A percentile compares a stretch with the other conserved stretches of the same genome.
phyloP scores from a whole-genome alignment of 2,113 vertebrate species.

The Scolopax mira region DNA sequence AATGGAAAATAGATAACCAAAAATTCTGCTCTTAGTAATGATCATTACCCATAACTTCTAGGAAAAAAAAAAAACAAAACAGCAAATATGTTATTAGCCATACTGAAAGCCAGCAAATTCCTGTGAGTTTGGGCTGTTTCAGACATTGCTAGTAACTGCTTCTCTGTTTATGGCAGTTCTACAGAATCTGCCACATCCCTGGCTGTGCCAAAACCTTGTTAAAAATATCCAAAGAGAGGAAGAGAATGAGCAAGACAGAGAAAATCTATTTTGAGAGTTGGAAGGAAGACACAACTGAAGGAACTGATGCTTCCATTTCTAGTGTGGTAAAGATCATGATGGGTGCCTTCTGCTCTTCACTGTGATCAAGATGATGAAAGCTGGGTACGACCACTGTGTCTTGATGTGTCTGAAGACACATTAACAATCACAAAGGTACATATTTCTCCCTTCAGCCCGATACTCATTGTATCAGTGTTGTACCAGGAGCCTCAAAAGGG shows the following conservation, averaged over 20 bases:
- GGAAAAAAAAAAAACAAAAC: background rate
- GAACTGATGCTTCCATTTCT: background rate
- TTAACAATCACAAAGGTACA: background rate
- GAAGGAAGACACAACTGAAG: background rate
- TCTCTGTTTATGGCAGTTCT: background rate
- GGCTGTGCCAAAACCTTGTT: background rate
- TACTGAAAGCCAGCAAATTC: background rate
- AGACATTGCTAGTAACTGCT: background rate
- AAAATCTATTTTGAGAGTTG: background rate
- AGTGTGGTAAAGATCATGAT: accelerated
- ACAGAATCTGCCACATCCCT: background rate
- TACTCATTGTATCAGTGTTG: background rate
- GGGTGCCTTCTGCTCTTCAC: background rate
- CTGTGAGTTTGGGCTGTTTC: background rate
- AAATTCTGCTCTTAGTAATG: background rate
- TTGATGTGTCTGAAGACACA: background rate
- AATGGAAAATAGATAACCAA: background rate
- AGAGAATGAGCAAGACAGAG: background rate
- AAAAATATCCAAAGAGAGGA: background rate
- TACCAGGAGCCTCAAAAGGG: background rate
- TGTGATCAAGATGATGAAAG: background rate
- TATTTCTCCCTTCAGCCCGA: background rate
- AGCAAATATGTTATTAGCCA: background rate
- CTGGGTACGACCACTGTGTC: accelerated
- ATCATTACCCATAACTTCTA: background rate